phyloP scores from a whole-genome alignment of 2,113 vertebrate species.

The Tachuris rubrigastra region DNA sequence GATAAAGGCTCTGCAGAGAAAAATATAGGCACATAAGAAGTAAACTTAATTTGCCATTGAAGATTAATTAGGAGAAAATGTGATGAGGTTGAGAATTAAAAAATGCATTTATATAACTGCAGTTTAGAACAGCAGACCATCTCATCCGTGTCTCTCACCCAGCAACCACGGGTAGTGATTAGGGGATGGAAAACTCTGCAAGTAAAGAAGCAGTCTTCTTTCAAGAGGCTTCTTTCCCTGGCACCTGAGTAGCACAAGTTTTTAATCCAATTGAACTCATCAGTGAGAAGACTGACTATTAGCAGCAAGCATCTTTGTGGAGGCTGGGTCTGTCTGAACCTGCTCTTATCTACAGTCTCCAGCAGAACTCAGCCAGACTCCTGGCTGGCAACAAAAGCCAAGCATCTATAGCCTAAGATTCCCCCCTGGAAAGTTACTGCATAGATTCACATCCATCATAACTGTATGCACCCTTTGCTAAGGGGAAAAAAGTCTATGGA shows the following conservation, averaged over 20 bases:
- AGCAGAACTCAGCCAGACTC: background rate
- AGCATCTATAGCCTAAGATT: background rate
- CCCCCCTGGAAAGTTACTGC: background rate
- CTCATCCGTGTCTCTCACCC: background rate
- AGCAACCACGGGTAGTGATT: background rate
- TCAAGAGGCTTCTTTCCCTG: background rate
- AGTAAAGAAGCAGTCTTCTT: background rate
- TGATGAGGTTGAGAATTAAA: background rate
- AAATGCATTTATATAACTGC: background rate
- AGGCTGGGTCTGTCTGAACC: background rate
- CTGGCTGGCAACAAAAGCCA: background rate
- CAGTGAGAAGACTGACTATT: background rate
- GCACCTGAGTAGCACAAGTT: background rate
- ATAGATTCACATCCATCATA: background rate
- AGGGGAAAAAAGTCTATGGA: background rate
- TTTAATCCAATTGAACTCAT: background rate
- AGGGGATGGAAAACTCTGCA: background rate
- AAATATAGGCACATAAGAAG: background rate
- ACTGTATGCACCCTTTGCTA: background rate
- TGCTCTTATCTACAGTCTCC: background rate
- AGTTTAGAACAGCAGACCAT: background rate
- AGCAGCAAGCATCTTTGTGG: background rate
- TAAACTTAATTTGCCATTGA: conserved; percentile 23
- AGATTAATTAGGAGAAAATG: conserved; percentile 29
- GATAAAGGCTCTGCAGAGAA: background rate